Evolutionary conservation across 2,888 invertebrate species (phyloP), one percentile per base, ranked within the genome.

Genomic region (Dioctria linearis): DNA sequence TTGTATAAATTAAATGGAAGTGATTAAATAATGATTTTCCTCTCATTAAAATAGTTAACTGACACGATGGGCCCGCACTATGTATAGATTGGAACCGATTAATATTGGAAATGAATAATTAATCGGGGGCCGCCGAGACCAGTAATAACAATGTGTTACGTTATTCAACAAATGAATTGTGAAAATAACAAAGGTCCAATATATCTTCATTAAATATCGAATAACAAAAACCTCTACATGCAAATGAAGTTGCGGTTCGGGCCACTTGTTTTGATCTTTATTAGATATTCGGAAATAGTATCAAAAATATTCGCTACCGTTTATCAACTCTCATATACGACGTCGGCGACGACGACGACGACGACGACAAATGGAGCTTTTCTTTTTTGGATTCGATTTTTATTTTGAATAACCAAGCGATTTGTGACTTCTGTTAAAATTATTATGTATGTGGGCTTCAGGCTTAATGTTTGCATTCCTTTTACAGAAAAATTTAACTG

Each of bases 91-190:
- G 54, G 3, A n/a, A 4, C 25, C 54, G 11, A 54, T 54, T 54
- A 54, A 54, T 54, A 54, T 54, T 54, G 54, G 25, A 54, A 54
- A 54, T 54, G 54, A 54, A 54, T 54, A 54, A 54, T 54, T 54
- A 11, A 54, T 54, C 54, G 54, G 11, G 54, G 25, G 6, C 11
- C 54, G 54, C 25, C 25, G 25, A 25, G 25, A 25, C 25, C 25
- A 25, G 25, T 25, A 25, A 25, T 1, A 25, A 25, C 25, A 25
- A 2, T 25, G 54, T 54, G 54, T 54, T 3, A 54, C 11, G 54
- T 54, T 54, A 54, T n/a, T 4, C 6, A 54, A n/a, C 9, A 54
- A 54, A 54, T 11, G 9, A 11, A 54, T 8, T 4, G 54, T 54
- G 54, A n/a, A 54, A 54, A 11, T n/a, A 11, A 54, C 54, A 54